Percentiles rank a stretch among this genome's conserved stretches.
Conservation (phyloP, 2,797 vertebrate species). For the Neoniphon sammara region DNA sequence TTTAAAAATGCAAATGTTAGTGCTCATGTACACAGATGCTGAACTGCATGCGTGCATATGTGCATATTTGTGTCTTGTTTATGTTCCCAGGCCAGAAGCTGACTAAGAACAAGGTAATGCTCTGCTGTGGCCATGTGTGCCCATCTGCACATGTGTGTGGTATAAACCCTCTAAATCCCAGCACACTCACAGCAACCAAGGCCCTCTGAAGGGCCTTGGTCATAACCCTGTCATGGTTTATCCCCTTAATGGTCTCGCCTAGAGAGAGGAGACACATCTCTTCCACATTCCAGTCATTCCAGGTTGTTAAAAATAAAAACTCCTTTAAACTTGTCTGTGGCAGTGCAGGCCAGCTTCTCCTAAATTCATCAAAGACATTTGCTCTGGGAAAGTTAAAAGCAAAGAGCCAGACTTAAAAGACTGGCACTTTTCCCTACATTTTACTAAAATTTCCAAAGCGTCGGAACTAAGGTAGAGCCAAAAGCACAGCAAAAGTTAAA, state of each 20-base stretch:
- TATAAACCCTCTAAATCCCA: slow-evolving; percentile 44
- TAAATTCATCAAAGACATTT: slow-evolving; percentile 21
- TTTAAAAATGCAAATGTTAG: not conserved
- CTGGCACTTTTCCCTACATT: not conserved
- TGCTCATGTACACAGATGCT: not conserved
- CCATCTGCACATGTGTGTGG: slow-evolving; percentile 31
- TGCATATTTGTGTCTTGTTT: slow-evolving; percentile 25
- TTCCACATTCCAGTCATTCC: slow-evolving; percentile 76
- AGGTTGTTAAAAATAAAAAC: slow-evolving; percentile 64
- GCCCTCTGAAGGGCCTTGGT: slow-evolving; percentile 61
- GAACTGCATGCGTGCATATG: not conserved
- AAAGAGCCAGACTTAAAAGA: not conserved
- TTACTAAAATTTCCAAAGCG: not conserved
- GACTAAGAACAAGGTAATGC: not conserved
- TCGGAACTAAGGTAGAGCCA: not conserved
- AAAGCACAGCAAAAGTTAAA: not conserved
- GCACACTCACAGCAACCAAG: slow-evolving; percentile 52
- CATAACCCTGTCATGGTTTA: slow-evolving; percentile 69
- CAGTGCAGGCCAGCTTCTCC: slow-evolving; percentile 27
- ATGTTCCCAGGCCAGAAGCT: not conserved
- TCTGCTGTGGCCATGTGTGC: slow-evolving; percentile 9
- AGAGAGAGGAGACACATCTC: slow-evolving; percentile 41
- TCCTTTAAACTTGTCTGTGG: slow-evolving; percentile 33
- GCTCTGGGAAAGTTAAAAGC: slow-evolving; percentile 10
- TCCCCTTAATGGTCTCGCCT: slow-evolving; percentile 63